phyloP scores from a whole-genome alignment of 2,113 vertebrate genomes.

The Isurus oxyrinchus region DNA sequence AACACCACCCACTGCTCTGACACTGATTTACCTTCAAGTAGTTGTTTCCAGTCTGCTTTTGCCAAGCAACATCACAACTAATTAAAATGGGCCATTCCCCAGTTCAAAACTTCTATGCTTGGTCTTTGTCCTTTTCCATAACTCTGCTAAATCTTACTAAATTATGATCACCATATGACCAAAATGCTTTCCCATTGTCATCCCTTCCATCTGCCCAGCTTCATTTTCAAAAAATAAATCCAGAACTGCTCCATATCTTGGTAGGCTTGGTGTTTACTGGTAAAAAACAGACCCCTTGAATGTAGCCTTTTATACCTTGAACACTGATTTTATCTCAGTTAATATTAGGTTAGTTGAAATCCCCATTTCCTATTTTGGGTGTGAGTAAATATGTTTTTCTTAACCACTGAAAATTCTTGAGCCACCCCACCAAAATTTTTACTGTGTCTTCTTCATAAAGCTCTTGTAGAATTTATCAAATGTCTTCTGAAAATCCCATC shows the following conservation, averaged over 20 bases:
- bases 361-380: neutral
- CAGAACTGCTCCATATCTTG: too few species aligned
- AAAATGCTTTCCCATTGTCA: neutral
- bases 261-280: too few species aligned
- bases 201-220: neutral
- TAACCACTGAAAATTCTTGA: neutral
- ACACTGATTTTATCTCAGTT: neutral
- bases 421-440: neutral
- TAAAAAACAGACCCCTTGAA: neutral
- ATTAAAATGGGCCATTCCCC: too few species aligned
- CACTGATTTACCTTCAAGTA: too few species aligned
- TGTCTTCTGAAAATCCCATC: neutral
- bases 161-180: too few species aligned
- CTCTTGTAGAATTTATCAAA: slow-evolving; percentile 10
- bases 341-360: neutral
- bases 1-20: too few species aligned
- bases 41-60: too few species aligned
- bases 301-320: neutral
- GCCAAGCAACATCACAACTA: too few species aligned
- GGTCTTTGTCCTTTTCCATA: too few species aligned
- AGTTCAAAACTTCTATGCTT: too few species aligned
- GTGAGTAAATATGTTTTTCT: neutral
- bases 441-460: neutral
- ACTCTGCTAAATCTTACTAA: too few species aligned
- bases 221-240: too few species aligned